phyloP scores from a whole-genome alignment of 1,140 invertebrate species.

The Saxidomus purpurata region DNA sequence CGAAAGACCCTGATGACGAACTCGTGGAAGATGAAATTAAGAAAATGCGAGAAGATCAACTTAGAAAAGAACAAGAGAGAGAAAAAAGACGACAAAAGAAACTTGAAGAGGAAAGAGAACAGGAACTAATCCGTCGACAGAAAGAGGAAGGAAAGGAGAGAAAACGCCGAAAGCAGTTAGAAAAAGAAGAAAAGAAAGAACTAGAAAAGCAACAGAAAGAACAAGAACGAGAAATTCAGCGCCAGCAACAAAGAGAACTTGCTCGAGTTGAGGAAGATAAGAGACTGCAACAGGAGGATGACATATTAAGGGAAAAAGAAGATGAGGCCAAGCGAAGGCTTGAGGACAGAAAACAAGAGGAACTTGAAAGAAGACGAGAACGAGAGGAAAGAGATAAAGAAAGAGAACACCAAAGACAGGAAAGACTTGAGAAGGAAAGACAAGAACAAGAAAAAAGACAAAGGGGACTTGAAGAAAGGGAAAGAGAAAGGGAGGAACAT shows the following conservation, averaged over 20 bases:
- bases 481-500: conserved; percentile 1
- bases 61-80: background rate
- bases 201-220: background rate
- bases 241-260: conserved; percentile 13
- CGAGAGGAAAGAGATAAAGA: background rate
- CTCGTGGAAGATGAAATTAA: background rate
- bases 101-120: background rate
- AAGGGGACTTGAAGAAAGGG: background rate
- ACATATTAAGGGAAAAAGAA: background rate
- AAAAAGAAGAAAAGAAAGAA: conserved; percentile 7
- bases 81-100: conserved; percentile 48
- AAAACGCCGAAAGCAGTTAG: background rate
- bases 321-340: background rate
- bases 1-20: background rate
- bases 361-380: background rate
- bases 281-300: background rate
- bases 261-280: background rate
- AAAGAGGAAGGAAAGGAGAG: background rate
- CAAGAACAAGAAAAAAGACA: background rate
- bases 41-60: background rate
- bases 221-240: background rate
- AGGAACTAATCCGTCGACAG: background rate
- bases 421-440: background rate
- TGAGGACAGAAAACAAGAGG: background rate
- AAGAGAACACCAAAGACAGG: background rate